Evolutionary conservation across 53 echinoderm and acorn worm species (phyloP), one percentile per base, ranked within the genome.

Genomic region (Echinarachnius parma): DNA sequence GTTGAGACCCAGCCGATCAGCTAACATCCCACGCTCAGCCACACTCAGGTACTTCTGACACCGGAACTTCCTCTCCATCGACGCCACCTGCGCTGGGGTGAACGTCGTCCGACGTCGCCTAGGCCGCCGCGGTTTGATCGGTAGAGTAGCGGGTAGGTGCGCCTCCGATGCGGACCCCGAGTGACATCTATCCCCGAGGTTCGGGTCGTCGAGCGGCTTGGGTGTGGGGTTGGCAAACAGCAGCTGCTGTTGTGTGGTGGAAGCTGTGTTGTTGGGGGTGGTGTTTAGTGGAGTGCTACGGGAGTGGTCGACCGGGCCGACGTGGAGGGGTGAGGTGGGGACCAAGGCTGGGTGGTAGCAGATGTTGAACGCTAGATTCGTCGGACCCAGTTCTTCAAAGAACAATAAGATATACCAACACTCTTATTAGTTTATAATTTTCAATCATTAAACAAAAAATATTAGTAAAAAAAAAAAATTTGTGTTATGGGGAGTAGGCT

Each of bases 1-100:
- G 47, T 86, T 86, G 52, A 91, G 64, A 30, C 85, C 81, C 8
- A 91, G 60, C 22, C 79, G 78, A 10, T 86, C 81, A 14, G 91
- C 91, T 24, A 91, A 34, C 47, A 75, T 70, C 13, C 91, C 86
- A 20, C 91, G 71, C 46, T 91, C 91, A 26, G 83, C 79, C 4
- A 91, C 87, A 57, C 91, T 91, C 21, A 91, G 24, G 39, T 91
- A 91, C 49, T 91, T 91, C 61, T 87, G 87, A 32, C 91, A 91
- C 11, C 77, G 69, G 47, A 91, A 91, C 36, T 87, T 86, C 56
- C 80, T 68, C 49, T 91, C 91, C 66, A 91, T 60, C 21, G 83
- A 82, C 44, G 64, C 77, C 46, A 87, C 76, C 61, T 91, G 91
- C 4, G 65, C 57, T 52, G 83, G 86, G 3, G 86, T 91, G 64